A percentile compares a stretch with the other conserved stretches of the same genome.
These are phyloP conservation scores for Halocynthia aurantium DNA, from an alignment of 23 tunicate genomes.

Conservation along the genomic window DNA sequence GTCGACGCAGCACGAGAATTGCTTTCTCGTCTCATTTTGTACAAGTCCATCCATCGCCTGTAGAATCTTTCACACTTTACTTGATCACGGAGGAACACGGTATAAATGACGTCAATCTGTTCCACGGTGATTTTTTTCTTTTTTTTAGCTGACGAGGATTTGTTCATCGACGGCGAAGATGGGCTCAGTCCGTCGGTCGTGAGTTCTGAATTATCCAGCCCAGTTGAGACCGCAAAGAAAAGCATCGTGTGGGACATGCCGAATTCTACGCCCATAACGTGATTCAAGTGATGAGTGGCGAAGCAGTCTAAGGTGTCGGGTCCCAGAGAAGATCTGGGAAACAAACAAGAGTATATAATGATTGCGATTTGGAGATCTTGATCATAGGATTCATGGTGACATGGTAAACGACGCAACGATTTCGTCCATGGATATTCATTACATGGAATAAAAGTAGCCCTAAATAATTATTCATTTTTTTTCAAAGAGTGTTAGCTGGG, in stretches of 20 bases:
- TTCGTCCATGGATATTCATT: too few species aligned
- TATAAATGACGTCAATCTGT: background rate
- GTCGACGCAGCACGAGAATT: background rate
- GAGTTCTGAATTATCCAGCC: background rate
- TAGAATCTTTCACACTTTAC: slow-evolving; percentile 12
- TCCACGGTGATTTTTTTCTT: slow-evolving; percentile 8
- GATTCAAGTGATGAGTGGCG: background rate
- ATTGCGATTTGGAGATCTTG: too few species aligned
- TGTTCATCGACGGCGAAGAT: background rate
- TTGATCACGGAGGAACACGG: slow-evolving; percentile 3
- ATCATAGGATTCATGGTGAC: too few species aligned
- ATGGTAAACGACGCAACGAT: too few species aligned
- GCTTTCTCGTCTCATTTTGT: background rate
- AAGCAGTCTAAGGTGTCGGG: slow-evolving; percentile 1
- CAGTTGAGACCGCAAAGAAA: background rate
- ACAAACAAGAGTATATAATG: too few species aligned
- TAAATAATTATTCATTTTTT: too few species aligned
- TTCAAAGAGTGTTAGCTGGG: too few species aligned
- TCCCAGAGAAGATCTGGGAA: background rate
- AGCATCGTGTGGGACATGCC: background rate
- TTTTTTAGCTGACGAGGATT: background rate
- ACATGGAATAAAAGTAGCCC: too few species aligned
- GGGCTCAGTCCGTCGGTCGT: background rate
- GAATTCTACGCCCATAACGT: background rate
- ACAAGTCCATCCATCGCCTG: background rate